These are phyloP conservation scores for Upupa epops DNA, from an alignment of 2,113 vertebrate species.

Conservation along the genomic window DNA sequence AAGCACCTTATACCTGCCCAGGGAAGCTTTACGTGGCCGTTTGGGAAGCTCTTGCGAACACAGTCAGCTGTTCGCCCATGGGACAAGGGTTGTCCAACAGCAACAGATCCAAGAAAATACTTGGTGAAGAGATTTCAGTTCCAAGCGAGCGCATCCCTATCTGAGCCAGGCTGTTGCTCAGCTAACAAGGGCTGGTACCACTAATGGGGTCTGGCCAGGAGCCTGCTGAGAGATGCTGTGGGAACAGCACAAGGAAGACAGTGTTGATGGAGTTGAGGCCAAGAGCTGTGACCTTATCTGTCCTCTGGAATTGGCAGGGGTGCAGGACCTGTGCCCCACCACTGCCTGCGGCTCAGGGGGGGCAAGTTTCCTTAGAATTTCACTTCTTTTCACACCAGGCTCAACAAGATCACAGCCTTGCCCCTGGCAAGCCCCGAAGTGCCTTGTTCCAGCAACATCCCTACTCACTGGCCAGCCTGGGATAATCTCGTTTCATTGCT, in stretches of 20 bases:
- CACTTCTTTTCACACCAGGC: neutral
- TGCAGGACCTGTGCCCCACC: neutral
- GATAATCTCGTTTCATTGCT: neutral
- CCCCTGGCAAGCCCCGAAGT: neutral
- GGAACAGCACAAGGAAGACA: neutral
- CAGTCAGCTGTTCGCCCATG: rapidly evolving
- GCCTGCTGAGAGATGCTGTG: neutral
- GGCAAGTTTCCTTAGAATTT: rapidly evolving
- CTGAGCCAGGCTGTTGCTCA: neutral
- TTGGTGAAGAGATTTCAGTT: neutral
- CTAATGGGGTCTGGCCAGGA: neutral
- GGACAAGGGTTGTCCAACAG: neutral
- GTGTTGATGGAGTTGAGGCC: rapidly evolving
- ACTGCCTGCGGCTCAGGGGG: neutral
- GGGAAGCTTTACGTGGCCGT: rapidly evolving
- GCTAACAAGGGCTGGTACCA: neutral
- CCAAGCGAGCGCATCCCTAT: neutral
- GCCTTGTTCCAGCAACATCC: neutral
- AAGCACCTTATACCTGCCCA: neutral
- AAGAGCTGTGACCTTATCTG: neutral
- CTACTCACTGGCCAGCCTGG: neutral
- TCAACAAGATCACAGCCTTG: neutral
- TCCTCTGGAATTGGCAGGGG: neutral
- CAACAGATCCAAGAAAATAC: neutral
- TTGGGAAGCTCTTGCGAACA: neutral